These are phyloP conservation scores for Malachius bipustulatus DNA, from an alignment of 2,888 invertebrate genomes.

Conservation along the genomic window DNA sequence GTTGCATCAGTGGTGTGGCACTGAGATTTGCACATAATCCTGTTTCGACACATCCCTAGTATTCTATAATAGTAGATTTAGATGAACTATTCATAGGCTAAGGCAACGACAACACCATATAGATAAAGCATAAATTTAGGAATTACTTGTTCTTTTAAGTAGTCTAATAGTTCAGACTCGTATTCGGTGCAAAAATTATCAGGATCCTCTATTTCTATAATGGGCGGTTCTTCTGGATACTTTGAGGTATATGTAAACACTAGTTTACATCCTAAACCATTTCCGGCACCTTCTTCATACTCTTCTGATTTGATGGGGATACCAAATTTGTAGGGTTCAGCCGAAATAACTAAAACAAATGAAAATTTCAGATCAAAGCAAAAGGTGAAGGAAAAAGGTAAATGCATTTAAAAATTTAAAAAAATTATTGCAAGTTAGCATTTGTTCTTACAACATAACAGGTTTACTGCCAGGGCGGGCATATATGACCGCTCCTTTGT, in stretches of 20 bases:
- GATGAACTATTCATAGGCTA: too few species aligned
- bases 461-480: too few species aligned
- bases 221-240: constrained; percentile 81
- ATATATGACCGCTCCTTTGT: too few species aligned
- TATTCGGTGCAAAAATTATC: constrained; percentile 66
- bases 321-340: constrained; percentile 65
- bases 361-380: background rate
- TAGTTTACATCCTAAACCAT: constrained; percentile 62
- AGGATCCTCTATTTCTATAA: constrained; percentile 64
- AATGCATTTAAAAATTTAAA: too few species aligned
- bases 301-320: constrained; percentile 76
- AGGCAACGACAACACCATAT: too few species aligned
- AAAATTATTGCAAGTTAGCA: too few species aligned
- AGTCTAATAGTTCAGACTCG: constrained; percentile 49
- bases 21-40: too few species aligned
- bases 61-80: too few species aligned
- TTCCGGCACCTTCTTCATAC: constrained; percentile 52
- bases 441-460: too few species aligned
- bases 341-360: constrained; percentile 53
- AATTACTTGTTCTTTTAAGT: constrained; percentile 53
- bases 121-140: too few species aligned
- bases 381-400: constrained; percentile 1
- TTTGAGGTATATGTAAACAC: constrained; percentile 73
- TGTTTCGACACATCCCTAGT: too few species aligned
- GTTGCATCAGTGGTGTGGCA: too few species aligned